phyloP scores from a whole-genome alignment of 2,888 invertebrate species.

The Synergus japonicus region DNA sequence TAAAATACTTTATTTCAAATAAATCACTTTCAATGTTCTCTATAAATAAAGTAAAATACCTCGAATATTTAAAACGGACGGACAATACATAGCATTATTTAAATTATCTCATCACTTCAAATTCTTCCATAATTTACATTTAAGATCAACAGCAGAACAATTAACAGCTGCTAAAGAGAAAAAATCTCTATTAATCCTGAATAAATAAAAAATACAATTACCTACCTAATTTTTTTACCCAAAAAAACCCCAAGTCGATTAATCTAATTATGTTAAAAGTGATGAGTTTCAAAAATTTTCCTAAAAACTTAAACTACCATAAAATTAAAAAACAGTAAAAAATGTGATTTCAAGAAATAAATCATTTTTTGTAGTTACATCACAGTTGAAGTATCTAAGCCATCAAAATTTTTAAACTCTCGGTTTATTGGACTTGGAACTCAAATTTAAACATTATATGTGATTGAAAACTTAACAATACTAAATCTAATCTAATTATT shows the following conservation, averaged over 20 bases:
- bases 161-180: background rate
- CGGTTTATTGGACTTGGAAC: background rate
- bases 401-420: background rate
- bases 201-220: constrained; percentile 6
- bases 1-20: constrained; percentile 37
- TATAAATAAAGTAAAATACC: constrained; percentile 22
- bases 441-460: constrained; percentile 18
- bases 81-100: constrained; percentile 32
- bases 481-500: constrained; percentile 13
- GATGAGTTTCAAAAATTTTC: constrained; percentile 9
- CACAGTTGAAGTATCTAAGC: constrained; percentile 36
- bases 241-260: background rate
- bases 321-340: constrained; percentile 1
- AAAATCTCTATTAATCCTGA: background rate
- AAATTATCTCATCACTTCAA: constrained; percentile 17
- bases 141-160: background rate
- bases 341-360: constrained; percentile 22
- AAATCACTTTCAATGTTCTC: constrained; percentile 26
- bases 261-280: background rate
- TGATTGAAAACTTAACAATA: constrained; percentile 25
- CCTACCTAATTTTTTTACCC: background rate
- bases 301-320: background rate
- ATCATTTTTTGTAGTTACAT: constrained; percentile 30
- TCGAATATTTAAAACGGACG: constrained; percentile 30
- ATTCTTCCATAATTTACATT: background rate